Percentiles rank a stretch among this genome's conserved stretches.
Conservation (phyloP, 2,113 vertebrate genomes). For the Ophthalmolycus amberensis region DNA sequence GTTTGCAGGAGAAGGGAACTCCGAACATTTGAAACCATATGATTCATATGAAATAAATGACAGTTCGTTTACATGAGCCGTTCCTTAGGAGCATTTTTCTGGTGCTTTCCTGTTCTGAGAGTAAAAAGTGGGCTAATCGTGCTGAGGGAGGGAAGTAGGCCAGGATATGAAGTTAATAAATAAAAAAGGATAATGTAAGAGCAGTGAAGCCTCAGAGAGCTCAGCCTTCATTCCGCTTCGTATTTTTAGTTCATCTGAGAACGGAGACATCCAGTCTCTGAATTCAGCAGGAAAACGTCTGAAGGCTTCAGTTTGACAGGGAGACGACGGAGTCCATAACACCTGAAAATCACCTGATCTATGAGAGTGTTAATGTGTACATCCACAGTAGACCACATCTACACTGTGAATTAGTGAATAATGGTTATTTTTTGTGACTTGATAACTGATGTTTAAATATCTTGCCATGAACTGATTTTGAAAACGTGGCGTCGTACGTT, state of each 20-base stretch:
- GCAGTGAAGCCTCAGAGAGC: conserved; percentile 50
- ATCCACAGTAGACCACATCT: not conserved
- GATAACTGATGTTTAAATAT: no score
- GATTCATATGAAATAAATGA: not conserved
- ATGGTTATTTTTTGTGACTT: not conserved
- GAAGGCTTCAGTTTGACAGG: conserved; percentile 6
- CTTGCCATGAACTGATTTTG: no score
- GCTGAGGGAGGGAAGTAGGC: conserved; percentile 58
- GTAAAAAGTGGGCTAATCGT: conserved; percentile 55
- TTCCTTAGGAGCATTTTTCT: conserved; percentile 9
- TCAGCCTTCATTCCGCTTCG: conserved; percentile 54
- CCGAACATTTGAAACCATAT: not conserved
- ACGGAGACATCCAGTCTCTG: not conserved
- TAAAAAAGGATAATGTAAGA: conserved; percentile 63
- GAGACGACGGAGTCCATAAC: conserved; percentile 9
- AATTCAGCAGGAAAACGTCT: conserved; percentile 24
- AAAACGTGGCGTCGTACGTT: no score
- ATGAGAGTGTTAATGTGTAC: not conserved
- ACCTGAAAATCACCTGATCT: not conserved
- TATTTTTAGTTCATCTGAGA: conserved; percentile 50
- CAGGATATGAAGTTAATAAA: conserved; percentile 63
- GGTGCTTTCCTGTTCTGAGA: conserved; percentile 28
- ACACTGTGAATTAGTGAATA: not conserved
- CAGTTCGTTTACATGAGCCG: not conserved
- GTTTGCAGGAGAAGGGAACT: not conserved